Base-by-base conservation (phyloP, 2,888 invertebrate species). In the Harpalus rubripes region DNA sequence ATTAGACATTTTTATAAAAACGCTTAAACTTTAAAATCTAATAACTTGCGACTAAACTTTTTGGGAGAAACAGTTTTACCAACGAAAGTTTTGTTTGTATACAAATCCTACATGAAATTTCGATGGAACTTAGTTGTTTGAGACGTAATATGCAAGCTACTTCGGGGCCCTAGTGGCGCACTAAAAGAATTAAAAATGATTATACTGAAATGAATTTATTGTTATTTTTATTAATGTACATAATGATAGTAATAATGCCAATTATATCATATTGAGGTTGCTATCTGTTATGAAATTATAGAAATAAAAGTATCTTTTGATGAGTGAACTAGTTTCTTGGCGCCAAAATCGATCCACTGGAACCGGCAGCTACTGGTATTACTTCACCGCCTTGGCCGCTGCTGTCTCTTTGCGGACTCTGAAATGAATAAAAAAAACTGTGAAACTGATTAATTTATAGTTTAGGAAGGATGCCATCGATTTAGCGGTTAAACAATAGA, bases 371-470 rank as follows among this genome's bases (percentile, higher is more conserved):
- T 44, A 93, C 92, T 18, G 93, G 92, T 90, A 93, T 92, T 88
- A 52, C 44, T 52, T 94, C 93, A 76, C 93, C 93, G 74, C 92
- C 91, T 89, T 93, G 93, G 16, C 89, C 89, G 59, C 92, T 92
- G 85, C 92, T 92, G 87, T 94, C 93, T 85, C 93, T 90, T 87
- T 93, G 93, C 22, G 93, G 93, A 88, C 93, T 93, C 93, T 93
- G 88, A 85, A 91, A 91, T 76, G 86, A 59, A 78, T 22, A n/a
- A 61, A 39, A 44, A 44, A 52, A 52, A 32, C 32, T 32, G 32
- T 4, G 32, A 32, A 32, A 32, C 32, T 5, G 32, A 32, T 32
- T 32, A 32, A 56, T 56, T 56, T n/a, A 52, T 52, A 52, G 8
- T 12, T 52, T 52, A n/a, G 10, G 16, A 59, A 16, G 15, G n/a